These are phyloP conservation scores for Dysmachus trigonus DNA, from an alignment of 2,888 invertebrate species.

Conservation along the genomic window DNA sequence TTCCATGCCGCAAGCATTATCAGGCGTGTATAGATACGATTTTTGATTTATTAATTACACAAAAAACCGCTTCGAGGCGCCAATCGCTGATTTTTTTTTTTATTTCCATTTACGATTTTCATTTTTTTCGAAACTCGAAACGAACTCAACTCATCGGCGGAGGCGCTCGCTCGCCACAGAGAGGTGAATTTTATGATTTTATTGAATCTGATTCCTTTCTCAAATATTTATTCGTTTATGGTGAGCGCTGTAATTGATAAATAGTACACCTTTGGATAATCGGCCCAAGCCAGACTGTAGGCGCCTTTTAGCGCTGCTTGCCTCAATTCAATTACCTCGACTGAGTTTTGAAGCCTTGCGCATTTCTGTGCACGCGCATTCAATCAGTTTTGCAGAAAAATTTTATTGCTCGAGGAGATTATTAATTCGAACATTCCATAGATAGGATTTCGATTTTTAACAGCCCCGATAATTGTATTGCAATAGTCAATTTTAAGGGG, in stretches of 20 bases:
- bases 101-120: not conserved
- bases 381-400: not conserved
- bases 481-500: not conserved
- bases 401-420: not conserved
- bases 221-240: constrained; percentile 38
- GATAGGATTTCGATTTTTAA: not conserved
- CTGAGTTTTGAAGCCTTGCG: not conserved
- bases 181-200: constrained; percentile 36
- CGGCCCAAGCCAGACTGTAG: not conserved
- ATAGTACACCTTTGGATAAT: constrained; percentile 1
- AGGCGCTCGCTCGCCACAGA: not conserved
- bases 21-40: constrained; percentile 7
- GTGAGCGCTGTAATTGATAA: not conserved
- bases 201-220: constrained; percentile 38
- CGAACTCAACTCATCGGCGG: not conserved
- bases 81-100: constrained; percentile 1
- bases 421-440: not conserved
- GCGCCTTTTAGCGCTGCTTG: constrained; percentile 13
- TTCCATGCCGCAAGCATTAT: not conserved
- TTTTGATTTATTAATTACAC: constrained; percentile 38
- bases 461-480: not conserved
- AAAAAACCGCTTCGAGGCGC: constrained; percentile 33
- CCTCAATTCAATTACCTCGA: not conserved
- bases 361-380: not conserved
- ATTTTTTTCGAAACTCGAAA: not conserved